phyloP scores from a whole-genome alignment of 2,888 invertebrate genomes.

The Plebejus melissa region DNA sequence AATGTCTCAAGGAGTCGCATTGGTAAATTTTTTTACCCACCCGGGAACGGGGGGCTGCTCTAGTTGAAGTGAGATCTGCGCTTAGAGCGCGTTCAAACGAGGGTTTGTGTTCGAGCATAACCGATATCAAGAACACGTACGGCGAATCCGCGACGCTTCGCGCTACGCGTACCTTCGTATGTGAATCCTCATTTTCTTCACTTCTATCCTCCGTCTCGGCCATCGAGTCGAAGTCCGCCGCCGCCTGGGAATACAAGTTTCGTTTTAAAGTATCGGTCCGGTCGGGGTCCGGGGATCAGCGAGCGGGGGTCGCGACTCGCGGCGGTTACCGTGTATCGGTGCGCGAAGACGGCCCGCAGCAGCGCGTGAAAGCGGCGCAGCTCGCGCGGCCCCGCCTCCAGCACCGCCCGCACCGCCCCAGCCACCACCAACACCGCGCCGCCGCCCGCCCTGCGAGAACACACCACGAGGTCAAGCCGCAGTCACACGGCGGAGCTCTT shows the following conservation, averaged over 20 bases:
- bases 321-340: conserved; percentile 8
- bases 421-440: not conserved
- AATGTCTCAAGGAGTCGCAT: too few relatives aligned
- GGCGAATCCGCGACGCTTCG: not conserved
- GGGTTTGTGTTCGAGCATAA: too few relatives aligned
- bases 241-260: not conserved
- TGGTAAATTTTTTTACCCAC: too few relatives aligned
- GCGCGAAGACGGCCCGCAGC: not conserved
- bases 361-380: conserved; percentile 2
- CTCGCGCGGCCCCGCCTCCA: not conserved
- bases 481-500: not conserved
- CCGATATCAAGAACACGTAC: too few relatives aligned
- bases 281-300: not conserved
- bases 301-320: too few relatives aligned
- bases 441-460: not conserved
- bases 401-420: not conserved
- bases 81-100: too few relatives aligned
- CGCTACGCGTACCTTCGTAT: not conserved
- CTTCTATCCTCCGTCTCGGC: not conserved
- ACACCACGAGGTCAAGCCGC: not conserved
- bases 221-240: not conserved
- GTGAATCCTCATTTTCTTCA: not conserved
- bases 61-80: too few relatives aligned
- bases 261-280: not conserved
- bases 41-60: too few relatives aligned